Evolutionary conservation across 1,140 invertebrate genomes (phyloP), one percentile per base, ranked within the genome.

Genomic region (Anastrepha obliqua): DNA sequence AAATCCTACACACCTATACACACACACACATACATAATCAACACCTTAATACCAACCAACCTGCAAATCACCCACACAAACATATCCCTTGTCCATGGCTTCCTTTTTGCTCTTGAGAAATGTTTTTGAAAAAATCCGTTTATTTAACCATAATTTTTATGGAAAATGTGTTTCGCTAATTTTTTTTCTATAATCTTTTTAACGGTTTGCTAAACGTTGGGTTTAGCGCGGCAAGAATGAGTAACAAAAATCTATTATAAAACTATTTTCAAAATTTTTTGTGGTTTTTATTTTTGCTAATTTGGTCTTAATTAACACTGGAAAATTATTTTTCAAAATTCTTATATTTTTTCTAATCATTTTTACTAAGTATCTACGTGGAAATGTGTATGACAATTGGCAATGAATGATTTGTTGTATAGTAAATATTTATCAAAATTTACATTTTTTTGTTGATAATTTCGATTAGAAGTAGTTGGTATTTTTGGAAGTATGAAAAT

Each of bases 1-100:
- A 17, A 17, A 8, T 74, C 67, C 67, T 15, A 81, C 74, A 81
- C 74, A 81, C 2, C 9, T 47, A n/a, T 1, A 29, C 60, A 15
- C 17, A 62, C 17, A 62, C 74, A 81, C 74, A 39, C 3, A 0
- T 20, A 67, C 3, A 2, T 13, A 44, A 4, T 15, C 67, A 47
- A 47, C 39, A 74, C 39, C 64, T 67, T 2, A 67, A 42, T 3
- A 42, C 11, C 67, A 4, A 74, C 6, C 20, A 17, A 39, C 42
- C 15, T 47, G 42, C 64, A 42, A 67, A 7, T 7, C 64, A 39
- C 64, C 20, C 1, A 42, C 64, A 67, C 64, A 67, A 67, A 42
- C 64, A 67, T 15, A 74, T 44, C 67, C 67, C 39, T 74, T 89
- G 88, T 91, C 51, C 90, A 90, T 89, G 87, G 70, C 87, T 90